A percentile compares a stretch with the other conserved stretches of the same genome.
Evolutionary conservation across 2,113 vertebrate genomes (phyloP).

Genomic region (Oncorhynchus masou): DNA sequence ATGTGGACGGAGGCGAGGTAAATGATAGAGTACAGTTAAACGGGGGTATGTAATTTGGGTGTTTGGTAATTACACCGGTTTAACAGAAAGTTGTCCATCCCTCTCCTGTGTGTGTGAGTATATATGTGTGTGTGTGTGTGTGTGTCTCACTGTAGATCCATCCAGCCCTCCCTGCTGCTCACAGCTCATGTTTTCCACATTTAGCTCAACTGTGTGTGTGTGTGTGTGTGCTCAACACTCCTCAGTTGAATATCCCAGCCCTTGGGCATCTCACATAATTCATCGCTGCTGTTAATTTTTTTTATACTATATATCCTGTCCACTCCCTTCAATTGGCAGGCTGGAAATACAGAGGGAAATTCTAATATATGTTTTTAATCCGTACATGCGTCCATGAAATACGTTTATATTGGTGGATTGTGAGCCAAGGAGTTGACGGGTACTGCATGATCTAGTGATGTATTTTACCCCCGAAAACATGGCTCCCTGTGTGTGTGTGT

Average conservation of each 20-base stretch:
- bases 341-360: not conserved
- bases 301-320: not conserved
- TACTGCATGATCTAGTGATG: not conserved
- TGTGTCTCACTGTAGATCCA: no score
- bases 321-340: not conserved
- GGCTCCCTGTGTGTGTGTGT: not conserved
- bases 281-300: not conserved
- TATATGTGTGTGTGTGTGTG: not conserved
- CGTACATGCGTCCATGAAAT: not conserved
- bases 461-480: not conserved
- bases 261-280: not conserved
- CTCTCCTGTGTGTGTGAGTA: not conserved
- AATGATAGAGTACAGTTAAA: not conserved
- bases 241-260: not conserved
- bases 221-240: not conserved
- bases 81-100: not conserved
- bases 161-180: not conserved
- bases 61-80: not conserved
- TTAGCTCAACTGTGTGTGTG: not conserved
- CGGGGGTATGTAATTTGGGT: not conserved
- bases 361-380: no score
- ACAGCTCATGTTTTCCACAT: not conserved
- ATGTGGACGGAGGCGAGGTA: not conserved
- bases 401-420: not conserved
- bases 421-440: not conserved